Evolutionary conservation across 2,113 vertebrate genomes (phyloP).

Genomic region (Porphyrio hochstetteri): DNA sequence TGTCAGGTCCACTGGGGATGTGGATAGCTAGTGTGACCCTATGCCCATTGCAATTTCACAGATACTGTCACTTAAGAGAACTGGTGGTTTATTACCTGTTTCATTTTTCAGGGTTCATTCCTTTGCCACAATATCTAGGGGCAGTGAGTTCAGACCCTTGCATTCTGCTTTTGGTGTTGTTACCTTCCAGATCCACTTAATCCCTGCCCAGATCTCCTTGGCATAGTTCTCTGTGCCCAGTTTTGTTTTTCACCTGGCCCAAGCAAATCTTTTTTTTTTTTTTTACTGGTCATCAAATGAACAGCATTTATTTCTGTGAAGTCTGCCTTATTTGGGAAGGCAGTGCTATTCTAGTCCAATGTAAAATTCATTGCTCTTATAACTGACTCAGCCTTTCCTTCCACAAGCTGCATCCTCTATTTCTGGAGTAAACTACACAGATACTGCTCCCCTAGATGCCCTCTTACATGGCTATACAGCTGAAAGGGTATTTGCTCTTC

Average conservation of each 20-base stretch:
- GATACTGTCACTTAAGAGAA: not conserved
- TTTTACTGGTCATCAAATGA: not conserved
- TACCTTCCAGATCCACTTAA: not conserved
- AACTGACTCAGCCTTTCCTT: not conserved
- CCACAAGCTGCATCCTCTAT: not conserved
- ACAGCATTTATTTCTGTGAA: not conserved
- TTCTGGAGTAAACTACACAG: not conserved
- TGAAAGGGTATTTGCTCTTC: not conserved
- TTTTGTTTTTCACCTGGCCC: not conserved
- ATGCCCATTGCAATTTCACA: not conserved
- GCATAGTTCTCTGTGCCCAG: not conserved
- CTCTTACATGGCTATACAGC: not conserved
- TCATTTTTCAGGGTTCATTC: not conserved
- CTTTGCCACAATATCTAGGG: not conserved
- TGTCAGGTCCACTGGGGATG: not conserved
- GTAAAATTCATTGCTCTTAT: not conserved
- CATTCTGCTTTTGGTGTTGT: not conserved
- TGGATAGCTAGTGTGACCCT: rapidly evolving
- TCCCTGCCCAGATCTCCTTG: not conserved
- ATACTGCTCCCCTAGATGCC: not conserved
- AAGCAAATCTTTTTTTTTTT: not conserved
- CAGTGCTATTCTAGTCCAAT: not conserved
- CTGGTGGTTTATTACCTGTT: not conserved
- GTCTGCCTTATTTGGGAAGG: not conserved
- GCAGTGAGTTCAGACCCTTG: not conserved